A percentile compares a stretch with the other conserved stretches of the same genome.
These are phyloP conservation scores for Peromyscus attwateri DNA, from an alignment of 2,797 vertebrate species.

Conservation along the genomic window DNA sequence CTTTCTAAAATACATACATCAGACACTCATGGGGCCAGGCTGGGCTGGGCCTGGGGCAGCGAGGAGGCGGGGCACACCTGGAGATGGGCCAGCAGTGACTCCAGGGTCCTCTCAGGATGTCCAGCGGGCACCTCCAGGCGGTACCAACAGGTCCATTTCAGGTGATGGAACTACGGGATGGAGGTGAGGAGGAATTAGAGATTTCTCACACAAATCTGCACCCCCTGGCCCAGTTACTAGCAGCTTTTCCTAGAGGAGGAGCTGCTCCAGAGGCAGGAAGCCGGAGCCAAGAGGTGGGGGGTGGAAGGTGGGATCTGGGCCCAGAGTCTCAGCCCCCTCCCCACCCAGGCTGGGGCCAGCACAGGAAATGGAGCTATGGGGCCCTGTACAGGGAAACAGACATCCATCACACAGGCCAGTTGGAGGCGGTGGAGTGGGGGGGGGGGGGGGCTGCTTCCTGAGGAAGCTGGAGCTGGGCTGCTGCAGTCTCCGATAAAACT, in stretches of 20 bases:
- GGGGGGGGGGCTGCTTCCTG: constrained; percentile 76
- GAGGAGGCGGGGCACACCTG: constrained; percentile 87
- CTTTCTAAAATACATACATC: constrained; percentile 78
- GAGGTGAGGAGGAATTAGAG: constrained; percentile 11
- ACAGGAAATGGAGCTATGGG: constrained; percentile 82
- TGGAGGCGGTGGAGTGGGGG: neutral
- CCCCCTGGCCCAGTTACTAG: constrained; percentile 25
- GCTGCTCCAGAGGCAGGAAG: constrained; percentile 69
- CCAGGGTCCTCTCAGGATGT: constrained; percentile 92
- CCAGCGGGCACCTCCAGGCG: constrained; percentile 89
- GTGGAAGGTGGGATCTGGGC: constrained; percentile 72
- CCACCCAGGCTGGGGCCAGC: constrained; percentile 64
- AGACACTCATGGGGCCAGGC: neutral
- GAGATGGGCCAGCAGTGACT: constrained; percentile 90
- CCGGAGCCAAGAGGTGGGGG: neutral
- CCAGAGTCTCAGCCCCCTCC: constrained; percentile 73
- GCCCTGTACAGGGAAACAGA: constrained; percentile 77
- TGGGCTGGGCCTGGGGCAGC: neutral
- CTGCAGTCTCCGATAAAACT: constrained; percentile 75
- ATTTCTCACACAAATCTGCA: neutral
- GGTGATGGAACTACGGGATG: constrained; percentile 87
- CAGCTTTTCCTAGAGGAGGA: constrained; percentile 64
- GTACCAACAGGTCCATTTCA: constrained; percentile 91
- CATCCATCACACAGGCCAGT: constrained; percentile 71
- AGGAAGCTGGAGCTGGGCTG: constrained; percentile 76